These are phyloP conservation scores for Epinephelus malabaricus DNA, from an alignment of 2,797 vertebrate genomes.

Conservation along the genomic window DNA sequence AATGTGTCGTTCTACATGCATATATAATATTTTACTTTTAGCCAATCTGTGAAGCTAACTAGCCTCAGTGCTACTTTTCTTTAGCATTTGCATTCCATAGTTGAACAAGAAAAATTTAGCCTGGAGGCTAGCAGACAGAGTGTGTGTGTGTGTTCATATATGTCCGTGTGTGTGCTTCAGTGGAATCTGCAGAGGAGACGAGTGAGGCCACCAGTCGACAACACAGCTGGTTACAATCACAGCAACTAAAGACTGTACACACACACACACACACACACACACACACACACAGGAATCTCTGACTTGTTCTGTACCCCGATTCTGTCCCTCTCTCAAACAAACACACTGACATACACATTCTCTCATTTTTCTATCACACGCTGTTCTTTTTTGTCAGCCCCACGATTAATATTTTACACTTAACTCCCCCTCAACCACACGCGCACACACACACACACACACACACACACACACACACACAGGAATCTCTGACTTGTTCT, in stretches of 20 bases:
- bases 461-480: conserved; percentile 20
- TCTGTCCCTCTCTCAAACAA: conserved; percentile 18
- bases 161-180: not conserved
- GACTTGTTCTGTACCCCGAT: not conserved
- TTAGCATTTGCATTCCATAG: conserved; percentile 10
- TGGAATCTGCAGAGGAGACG: conserved; percentile 60
- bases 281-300: conserved; percentile 7
- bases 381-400: not conserved
- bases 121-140: not conserved
- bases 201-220: conserved; percentile 70
- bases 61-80: not conserved
- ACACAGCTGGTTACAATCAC: conserved; percentile 87
- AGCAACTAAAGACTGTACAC: conserved; percentile 42
- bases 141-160: conserved; percentile 23
- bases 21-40: too few relatives aligned
- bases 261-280: conserved; percentile 35
- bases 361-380: conserved; percentile 44
- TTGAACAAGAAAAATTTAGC: conserved; percentile 1
- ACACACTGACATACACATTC: conserved; percentile 31
- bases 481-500: not conserved
- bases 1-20: too few relatives aligned
- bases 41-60: too few relatives aligned
- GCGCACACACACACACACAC: not conserved
- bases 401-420: not conserved
- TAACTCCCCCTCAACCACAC: not conserved